Percentiles rank a stretch among this genome's conserved stretches.
Conservation (phyloP, 2,888 invertebrate species). For the Xanthorhoe designata region DNA sequence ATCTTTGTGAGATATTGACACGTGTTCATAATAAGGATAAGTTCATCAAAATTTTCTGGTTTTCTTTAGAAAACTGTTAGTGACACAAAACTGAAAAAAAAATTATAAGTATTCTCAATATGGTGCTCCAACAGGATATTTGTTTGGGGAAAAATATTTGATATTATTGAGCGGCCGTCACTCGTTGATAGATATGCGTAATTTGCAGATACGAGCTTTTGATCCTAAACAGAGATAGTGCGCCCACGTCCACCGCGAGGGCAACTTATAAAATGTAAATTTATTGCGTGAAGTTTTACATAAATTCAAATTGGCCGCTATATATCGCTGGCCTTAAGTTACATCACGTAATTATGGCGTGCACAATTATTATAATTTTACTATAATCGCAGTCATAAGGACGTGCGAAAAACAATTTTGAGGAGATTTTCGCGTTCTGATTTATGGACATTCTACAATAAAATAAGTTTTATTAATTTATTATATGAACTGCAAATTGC, state of each 20-base stretch:
- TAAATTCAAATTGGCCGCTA: constrained; percentile 81
- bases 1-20: constrained; percentile 15
- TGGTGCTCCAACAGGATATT: too few relatives aligned
- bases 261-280: constrained; percentile 83
- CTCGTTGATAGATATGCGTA: constrained; percentile 61
- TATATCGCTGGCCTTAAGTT: constrained; percentile 76
- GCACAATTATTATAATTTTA: constrained; percentile 85
- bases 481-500: constrained; percentile 50
- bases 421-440: constrained; percentile 69
- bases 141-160: constrained; percentile 6
- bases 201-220: constrained; percentile 67
- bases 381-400: constrained; percentile 80
- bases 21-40: not conserved
- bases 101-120: too few relatives aligned
- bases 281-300: constrained; percentile 83
- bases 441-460: constrained; percentile 64
- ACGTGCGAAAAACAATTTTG: constrained; percentile 83
- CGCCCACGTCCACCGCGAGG: constrained; percentile 66
- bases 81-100: too few relatives aligned
- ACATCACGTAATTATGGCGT: constrained; percentile 79
- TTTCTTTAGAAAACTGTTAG: not conserved
- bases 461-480: constrained; percentile 64
- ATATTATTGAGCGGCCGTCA: constrained; percentile 41
- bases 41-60: not conserved
- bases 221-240: constrained; percentile 81